A percentile compares a stretch with the other conserved stretches of the same genome.
Conservation (phyloP, 2,888 invertebrate genomes). For the Anoplius nigerrimus region DNA sequence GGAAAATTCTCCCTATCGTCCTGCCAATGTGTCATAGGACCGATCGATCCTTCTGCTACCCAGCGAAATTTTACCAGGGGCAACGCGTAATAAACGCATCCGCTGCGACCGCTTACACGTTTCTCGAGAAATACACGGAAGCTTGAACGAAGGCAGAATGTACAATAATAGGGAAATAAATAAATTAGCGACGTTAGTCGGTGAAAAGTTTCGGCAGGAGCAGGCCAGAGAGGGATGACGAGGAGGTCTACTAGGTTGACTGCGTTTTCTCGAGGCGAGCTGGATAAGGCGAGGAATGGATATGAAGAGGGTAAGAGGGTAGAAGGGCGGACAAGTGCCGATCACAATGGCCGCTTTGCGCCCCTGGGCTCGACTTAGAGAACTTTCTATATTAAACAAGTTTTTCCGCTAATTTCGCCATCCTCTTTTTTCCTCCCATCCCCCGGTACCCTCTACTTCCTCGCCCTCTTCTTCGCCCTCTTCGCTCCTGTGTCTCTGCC, state of each 20-base stretch:
- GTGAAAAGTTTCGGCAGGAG: constrained; percentile 44
- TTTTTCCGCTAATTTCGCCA: constrained; percentile 64
- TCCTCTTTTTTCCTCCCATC: constrained; percentile 32
- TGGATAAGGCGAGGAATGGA: not conserved
- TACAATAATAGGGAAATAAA: constrained; percentile 65
- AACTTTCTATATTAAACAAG: constrained; percentile 68
- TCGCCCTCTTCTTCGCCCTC: constrained; percentile 12
- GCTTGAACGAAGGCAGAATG: not conserved
- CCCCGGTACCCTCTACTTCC: constrained; percentile 24
- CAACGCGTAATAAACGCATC: too few relatives aligned
- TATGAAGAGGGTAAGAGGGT: constrained; percentile 2
- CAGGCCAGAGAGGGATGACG: constrained; percentile 19
- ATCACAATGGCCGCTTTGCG: constrained; percentile 55
- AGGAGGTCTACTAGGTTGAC: not conserved
- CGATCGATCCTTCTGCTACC: too few relatives aligned
- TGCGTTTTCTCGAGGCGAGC: not conserved
- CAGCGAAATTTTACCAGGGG: too few relatives aligned
- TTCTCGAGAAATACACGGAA: not conserved
- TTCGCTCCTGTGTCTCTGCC: constrained; percentile 4
- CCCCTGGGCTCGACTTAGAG: constrained; percentile 41
- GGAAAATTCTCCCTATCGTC: not conserved
- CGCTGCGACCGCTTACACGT: too few relatives aligned
- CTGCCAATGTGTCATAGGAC: too few relatives aligned
- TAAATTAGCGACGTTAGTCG: constrained; percentile 61
- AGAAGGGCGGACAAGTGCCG: constrained; percentile 46